Conservation (phyloP, 1,140 invertebrate genomes). For the Cecropterus lyciades region DNA sequence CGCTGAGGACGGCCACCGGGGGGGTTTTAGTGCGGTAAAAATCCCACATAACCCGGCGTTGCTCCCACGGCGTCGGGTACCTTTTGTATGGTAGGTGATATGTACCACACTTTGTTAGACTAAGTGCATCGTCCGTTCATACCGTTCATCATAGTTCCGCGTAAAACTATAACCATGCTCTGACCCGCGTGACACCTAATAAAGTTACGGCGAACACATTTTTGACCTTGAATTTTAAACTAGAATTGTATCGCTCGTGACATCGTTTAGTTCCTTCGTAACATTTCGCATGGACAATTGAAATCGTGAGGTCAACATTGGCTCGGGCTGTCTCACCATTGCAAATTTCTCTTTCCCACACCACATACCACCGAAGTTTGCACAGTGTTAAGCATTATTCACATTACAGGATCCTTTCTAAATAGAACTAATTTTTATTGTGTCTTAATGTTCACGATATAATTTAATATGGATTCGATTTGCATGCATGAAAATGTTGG, state of each 20-base stretch:
- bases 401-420: constrained; percentile 35
- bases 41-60: too few species aligned
- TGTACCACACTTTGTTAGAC: constrained; percentile 14
- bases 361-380: constrained; percentile 45
- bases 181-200: constrained; percentile 47
- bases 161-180: constrained; percentile 14
- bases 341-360: constrained; percentile 81
- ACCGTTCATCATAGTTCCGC: constrained; percentile 13
- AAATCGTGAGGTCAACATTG: constrained; percentile 81
- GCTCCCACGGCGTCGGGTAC: too few species aligned
- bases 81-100: too few species aligned
- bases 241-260: constrained; percentile 72
- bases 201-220: constrained; percentile 58
- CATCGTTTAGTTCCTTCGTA: constrained; percentile 76
- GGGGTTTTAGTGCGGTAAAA: too few species aligned
- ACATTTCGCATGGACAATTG: constrained; percentile 82
- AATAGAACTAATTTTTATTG: background rate
- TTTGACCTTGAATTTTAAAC: constrained; percentile 77
- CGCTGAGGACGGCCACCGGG: too few species aligned
- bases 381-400: constrained; percentile 44
- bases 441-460: background rate
- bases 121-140: constrained; percentile 9
- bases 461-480: background rate
- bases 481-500: background rate
- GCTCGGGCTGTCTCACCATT: constrained; percentile 67